Conservation (phyloP, 2,797 vertebrate species). For the Sphaeramia orbicularis region DNA sequence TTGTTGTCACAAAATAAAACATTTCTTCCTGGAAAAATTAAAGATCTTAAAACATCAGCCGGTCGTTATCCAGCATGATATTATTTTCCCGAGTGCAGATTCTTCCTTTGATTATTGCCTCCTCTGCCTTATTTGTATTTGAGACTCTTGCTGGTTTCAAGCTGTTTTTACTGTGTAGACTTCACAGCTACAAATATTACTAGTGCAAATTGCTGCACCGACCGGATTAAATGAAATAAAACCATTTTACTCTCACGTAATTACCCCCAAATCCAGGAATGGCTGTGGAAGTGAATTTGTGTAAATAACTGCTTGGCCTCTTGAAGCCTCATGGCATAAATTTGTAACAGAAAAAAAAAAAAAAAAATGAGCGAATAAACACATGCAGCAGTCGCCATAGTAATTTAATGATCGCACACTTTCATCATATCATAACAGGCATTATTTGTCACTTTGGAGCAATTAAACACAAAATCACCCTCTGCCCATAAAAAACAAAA, state of each 20-base stretch:
- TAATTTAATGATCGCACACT: conserved; percentile 88
- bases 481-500: conserved; percentile 80
- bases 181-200: conserved; percentile 81
- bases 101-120: conserved; percentile 45
- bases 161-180: conserved; percentile 71
- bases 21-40: conserved; percentile 1
- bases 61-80: neutral
- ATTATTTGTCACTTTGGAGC: conserved; percentile 87
- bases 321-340: conserved; percentile 83
- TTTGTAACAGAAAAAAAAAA: conserved; percentile 72
- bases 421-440: conserved; percentile 86
- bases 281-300: conserved; percentile 83
- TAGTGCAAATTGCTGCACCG: conserved; percentile 79
- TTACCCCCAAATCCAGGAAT: conserved; percentile 83
- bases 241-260: conserved; percentile 84
- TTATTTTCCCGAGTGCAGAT: conserved; percentile 17
- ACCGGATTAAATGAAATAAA: conserved; percentile 86
- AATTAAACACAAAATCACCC: conserved; percentile 87
- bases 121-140: conserved; percentile 54
- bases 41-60: conserved; percentile 26
- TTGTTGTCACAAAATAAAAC: neutral
- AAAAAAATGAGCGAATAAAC: conserved; percentile 75
- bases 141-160: conserved; percentile 67
- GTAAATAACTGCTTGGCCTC: conserved; percentile 85
- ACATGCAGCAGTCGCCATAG: conserved; percentile 71